These are phyloP conservation scores for Hydrotaea diabolus DNA, from an alignment of 2,888 invertebrate genomes.

Conservation along the genomic window DNA sequence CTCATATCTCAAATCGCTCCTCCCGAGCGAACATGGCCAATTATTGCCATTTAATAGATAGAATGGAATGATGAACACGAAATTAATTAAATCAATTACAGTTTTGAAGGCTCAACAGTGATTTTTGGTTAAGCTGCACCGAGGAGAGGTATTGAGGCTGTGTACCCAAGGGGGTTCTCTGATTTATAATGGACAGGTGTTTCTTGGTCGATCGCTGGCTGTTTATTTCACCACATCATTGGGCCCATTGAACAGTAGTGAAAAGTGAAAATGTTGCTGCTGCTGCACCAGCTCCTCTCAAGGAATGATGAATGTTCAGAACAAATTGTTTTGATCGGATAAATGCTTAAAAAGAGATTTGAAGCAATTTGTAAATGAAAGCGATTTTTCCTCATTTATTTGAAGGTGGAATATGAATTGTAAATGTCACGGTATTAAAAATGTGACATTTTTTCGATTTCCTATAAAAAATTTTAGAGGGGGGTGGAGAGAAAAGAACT, in stretches of 20 bases:
- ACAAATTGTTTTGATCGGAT: constrained; percentile 23
- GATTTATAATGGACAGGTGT: constrained; percentile 31
- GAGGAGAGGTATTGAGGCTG: background rate
- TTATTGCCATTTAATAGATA: constrained; percentile 2
- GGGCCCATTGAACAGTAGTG: background rate
- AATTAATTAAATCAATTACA: constrained; percentile 30
- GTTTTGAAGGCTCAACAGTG: constrained; percentile 1
- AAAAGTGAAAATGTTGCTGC: background rate
- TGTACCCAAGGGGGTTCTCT: background rate
- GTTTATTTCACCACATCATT: background rate
- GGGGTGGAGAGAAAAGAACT: background rate
- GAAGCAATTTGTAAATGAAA: constrained; percentile 8
- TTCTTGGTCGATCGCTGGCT: background rate
- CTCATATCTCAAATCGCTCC: background rate
- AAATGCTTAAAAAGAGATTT: constrained; percentile 27
- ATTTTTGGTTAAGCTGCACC: background rate
- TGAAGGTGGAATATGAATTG: background rate
- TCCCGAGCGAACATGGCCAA: background rate
- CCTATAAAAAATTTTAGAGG: no score
- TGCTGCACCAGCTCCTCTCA: background rate
- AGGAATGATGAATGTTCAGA: constrained; percentile 22
- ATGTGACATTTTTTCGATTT: background rate
- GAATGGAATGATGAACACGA: constrained; percentile 25
- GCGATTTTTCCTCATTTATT: background rate
- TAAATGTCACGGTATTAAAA: constrained; percentile 12